Conservation (phyloP, 1,140 invertebrate genomes). For the Listronotus bonariensis region DNA sequence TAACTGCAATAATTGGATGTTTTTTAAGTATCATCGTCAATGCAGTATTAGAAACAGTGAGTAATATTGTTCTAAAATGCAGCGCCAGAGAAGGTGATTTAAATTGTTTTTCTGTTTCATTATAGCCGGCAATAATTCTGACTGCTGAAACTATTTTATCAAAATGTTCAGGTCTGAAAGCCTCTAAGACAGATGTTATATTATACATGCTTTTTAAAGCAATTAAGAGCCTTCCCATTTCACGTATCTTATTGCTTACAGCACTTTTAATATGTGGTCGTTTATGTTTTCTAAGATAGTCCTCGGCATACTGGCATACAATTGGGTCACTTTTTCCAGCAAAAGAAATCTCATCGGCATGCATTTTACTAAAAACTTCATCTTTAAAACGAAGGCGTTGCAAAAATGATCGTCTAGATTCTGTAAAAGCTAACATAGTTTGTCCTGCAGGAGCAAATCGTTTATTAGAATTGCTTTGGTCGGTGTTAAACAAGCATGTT, state of each 20-base stretch:
- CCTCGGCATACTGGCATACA: slow-evolving; percentile 21
- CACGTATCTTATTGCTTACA: slow-evolving; percentile 42
- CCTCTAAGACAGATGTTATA: slow-evolving; percentile 13
- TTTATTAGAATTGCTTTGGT: slow-evolving; percentile 4
- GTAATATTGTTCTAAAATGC: slow-evolving; percentile 34
- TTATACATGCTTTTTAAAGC: slow-evolving; percentile 14
- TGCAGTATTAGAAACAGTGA: slow-evolving; percentile 32
- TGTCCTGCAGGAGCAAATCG: slow-evolving; percentile 22
- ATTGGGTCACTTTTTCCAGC: slow-evolving; percentile 34
- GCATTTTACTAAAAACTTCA: slow-evolving; percentile 31
- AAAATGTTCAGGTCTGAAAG: slow-evolving; percentile 39
- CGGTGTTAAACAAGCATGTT: slow-evolving; percentile 3
- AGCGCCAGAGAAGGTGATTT: slow-evolving; percentile 32
- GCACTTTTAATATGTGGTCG: slow-evolving; percentile 31
- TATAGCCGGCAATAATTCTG: slow-evolving; percentile 39
- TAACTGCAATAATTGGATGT: slow-evolving; percentile 28
- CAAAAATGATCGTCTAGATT: slow-evolving; percentile 28
- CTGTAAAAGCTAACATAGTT: slow-evolving; percentile 23
- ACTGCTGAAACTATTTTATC: slow-evolving; percentile 36
- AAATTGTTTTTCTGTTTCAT: slow-evolving; percentile 32
- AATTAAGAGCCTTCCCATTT: slow-evolving; percentile 38
- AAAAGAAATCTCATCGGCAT: slow-evolving; percentile 23
- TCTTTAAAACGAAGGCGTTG: slow-evolving; percentile 14
- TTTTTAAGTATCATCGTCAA: slow-evolving; percentile 37
- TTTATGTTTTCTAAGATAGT: slow-evolving; percentile 41